phyloP scores from a whole-genome alignment of 2,888 invertebrate genomes.

The Neoitamus cyanurus region DNA sequence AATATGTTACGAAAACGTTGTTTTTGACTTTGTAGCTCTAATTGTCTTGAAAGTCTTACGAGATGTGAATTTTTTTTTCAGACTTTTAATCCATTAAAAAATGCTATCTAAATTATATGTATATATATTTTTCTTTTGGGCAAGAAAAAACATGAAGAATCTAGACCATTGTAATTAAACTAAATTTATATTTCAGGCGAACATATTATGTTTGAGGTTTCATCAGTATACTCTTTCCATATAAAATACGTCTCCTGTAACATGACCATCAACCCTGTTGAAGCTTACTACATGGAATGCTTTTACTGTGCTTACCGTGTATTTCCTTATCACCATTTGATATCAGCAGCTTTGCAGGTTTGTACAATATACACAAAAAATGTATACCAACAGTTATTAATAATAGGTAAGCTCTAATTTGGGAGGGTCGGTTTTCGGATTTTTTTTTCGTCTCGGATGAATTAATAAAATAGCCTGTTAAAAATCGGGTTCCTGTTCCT shows the following conservation, averaged over 20 bases:
- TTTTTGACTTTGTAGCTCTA: too few relatives aligned
- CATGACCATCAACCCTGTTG: background rate
- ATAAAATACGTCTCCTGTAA: background rate
- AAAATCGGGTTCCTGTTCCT: too few relatives aligned
- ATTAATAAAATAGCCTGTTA: too few relatives aligned
- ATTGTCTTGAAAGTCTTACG: too few relatives aligned
- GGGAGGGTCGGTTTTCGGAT: background rate
- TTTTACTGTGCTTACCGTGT: background rate
- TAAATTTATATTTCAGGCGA: background rate
- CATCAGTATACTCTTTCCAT: background rate
- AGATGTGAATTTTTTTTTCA: too few relatives aligned
- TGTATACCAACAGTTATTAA: background rate
- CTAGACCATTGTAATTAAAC: background rate
- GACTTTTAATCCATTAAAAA: too few relatives aligned
- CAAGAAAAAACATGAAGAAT: too few relatives aligned
- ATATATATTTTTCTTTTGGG: too few relatives aligned
- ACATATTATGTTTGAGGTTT: background rate
- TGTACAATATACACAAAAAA: background rate
- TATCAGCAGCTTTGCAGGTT: background rate
- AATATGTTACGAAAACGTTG: too few relatives aligned
- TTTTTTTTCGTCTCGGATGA: too few relatives aligned
- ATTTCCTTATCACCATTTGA: background rate
- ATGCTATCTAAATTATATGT: too few relatives aligned
- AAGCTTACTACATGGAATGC: background rate
- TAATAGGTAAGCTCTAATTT: too few relatives aligned